Evolutionary conservation across 2,113 vertebrate genomes (phyloP).

Genomic region (Loxodonta africana): DNA sequence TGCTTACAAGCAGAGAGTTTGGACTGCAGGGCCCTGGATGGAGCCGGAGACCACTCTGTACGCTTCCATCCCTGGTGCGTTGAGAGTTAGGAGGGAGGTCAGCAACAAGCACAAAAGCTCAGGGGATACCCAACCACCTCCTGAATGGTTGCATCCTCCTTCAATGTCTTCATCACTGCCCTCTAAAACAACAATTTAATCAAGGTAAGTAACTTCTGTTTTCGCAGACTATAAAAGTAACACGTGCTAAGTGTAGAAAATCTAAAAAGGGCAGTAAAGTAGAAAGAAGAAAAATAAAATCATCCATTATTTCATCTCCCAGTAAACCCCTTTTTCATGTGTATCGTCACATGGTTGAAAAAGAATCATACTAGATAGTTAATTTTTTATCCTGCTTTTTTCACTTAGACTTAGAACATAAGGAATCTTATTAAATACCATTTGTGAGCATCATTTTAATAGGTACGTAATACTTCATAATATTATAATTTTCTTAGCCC

Average conservation of each 20-base stretch:
- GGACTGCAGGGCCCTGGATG: background rate
- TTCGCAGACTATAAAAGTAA: background rate
- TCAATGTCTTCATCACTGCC: background rate
- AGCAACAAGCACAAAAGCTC: background rate
- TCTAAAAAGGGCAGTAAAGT: conserved; percentile 3
- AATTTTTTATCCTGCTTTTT: conserved; percentile 32
- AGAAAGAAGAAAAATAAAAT: conserved; percentile 16
- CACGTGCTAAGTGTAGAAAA: conserved; percentile 41
- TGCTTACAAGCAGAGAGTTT: background rate
- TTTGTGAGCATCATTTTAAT: conserved; percentile 25
- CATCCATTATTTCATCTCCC: conserved; percentile 13
- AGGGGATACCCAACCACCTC: background rate
- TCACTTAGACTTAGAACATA: background rate
- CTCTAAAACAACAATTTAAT: background rate
- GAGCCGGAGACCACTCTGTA: background rate
- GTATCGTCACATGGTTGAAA: background rate
- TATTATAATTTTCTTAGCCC: conserved; percentile 4
- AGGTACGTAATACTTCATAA: background rate
- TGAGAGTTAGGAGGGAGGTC: background rate
- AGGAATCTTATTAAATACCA: background rate
- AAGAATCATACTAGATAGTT: conserved; percentile 6
- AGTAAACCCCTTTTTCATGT: background rate
- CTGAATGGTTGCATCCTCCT: background rate
- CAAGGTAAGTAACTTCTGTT: background rate
- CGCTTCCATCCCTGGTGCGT: background rate